phyloP scores from a whole-genome alignment of 2,888 invertebrate genomes.

The Glyphotaelius pellucidus region DNA sequence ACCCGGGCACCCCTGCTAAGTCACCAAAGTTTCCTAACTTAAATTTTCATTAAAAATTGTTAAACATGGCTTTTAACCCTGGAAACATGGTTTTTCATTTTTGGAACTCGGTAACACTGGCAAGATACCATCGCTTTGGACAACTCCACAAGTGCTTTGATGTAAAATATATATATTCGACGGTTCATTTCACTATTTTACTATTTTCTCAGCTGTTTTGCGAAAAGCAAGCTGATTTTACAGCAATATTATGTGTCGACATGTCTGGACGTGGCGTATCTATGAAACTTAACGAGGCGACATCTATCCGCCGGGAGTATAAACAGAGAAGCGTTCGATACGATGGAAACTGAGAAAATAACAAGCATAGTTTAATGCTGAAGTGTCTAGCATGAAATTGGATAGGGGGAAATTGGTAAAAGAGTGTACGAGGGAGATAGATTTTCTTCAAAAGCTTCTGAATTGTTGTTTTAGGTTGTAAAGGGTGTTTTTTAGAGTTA shows the following conservation, averaged over 20 bases:
- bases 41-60: too few species aligned
- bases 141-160: too few species aligned
- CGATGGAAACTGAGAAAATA: background rate
- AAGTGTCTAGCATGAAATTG: background rate
- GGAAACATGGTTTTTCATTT: too few species aligned
- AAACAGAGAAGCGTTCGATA: background rate
- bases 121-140: too few species aligned
- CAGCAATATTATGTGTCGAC: background rate
- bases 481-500: too few species aligned
- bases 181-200: background rate
- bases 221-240: background rate
- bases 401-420: background rate
- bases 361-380: background rate
- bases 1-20: too few species aligned
- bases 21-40: too few species aligned
- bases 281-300: background rate
- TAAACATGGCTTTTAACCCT: too few species aligned
- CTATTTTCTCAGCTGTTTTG: background rate
- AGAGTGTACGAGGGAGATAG: background rate
- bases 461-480: background rate
- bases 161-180: background rate
- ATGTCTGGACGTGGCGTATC: background rate
- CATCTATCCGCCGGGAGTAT: background rate
- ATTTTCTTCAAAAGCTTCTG: background rate
- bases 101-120: too few species aligned